These are phyloP conservation scores for Spinibarbus caldwelli DNA, from an alignment of 2,797 vertebrate genomes.

Conservation along the genomic window DNA sequence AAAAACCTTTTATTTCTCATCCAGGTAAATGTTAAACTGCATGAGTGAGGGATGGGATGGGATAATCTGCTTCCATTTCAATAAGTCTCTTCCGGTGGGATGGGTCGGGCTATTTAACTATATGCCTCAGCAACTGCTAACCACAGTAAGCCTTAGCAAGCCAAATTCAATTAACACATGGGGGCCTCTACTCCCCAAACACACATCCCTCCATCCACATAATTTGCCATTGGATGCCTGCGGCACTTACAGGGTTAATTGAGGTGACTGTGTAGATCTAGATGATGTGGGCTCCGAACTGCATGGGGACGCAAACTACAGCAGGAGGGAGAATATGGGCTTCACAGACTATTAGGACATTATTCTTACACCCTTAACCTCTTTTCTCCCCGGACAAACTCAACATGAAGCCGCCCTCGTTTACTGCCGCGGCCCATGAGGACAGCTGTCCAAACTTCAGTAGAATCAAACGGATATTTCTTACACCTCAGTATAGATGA, in stretches of 20 bases:
- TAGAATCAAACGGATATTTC: not conserved
- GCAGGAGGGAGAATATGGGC: slow-evolving; percentile 2
- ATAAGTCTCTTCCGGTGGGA: slow-evolving; percentile 66
- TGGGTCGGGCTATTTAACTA: slow-evolving; percentile 28
- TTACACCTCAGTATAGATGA: not conserved
- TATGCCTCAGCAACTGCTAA: slow-evolving; percentile 45
- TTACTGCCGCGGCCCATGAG: not conserved
- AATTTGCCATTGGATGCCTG: slow-evolving; percentile 34
- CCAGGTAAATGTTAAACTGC: slow-evolving; percentile 51
- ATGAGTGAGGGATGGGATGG: slow-evolving; percentile 60
- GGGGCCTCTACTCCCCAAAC: slow-evolving; percentile 59
- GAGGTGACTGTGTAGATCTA: slow-evolving; percentile 71
- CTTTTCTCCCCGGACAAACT: not conserved
- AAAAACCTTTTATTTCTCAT: not conserved
- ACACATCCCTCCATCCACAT: slow-evolving; percentile 58
- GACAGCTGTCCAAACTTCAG: not conserved
- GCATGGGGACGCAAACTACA: slow-evolving; percentile 15
- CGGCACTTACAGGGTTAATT: slow-evolving; percentile 74
- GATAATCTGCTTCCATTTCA: slow-evolving; percentile 69
- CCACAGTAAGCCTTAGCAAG: slow-evolving; percentile 58
- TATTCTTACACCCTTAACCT: slow-evolving; percentile 29
- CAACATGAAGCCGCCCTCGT: not conserved
- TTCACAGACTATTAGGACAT: slow-evolving; percentile 45
- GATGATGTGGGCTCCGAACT: slow-evolving; percentile 46
- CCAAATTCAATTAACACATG: slow-evolving; percentile 75